phyloP scores from a whole-genome alignment of 2,888 invertebrate species.

The Morinoia aosen region DNA sequence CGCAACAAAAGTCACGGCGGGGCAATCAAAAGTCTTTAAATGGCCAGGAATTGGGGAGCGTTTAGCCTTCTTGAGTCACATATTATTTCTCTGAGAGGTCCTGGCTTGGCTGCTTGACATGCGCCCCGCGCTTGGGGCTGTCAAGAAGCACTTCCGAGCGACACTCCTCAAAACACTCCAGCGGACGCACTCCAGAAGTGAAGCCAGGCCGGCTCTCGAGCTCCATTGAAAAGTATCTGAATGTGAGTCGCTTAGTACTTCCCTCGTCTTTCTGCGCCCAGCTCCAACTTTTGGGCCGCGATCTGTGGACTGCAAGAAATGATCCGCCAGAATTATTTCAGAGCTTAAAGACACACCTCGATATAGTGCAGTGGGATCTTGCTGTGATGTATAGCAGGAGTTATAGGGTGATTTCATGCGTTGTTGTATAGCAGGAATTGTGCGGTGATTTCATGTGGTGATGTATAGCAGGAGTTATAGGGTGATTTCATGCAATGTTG shows the following conservation, averaged over 20 bases:
- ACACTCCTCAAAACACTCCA: constrained; percentile 49
- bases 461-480: not conserved
- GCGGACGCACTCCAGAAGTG: not conserved
- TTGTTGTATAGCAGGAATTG: not conserved
- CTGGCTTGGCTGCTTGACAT: not conserved
- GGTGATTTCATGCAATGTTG: not conserved
- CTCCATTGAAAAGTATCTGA: constrained; percentile 46
- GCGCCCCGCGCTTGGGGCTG: not conserved
- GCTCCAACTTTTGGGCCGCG: not conserved
- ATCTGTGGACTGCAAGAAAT: not conserved
- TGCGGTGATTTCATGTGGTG: not conserved
- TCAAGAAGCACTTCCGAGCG: constrained; percentile 40
- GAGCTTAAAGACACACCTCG: not conserved
- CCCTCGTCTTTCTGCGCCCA: not conserved
- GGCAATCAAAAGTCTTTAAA: not conserved
- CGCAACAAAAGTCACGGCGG: not conserved
- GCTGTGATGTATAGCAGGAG: not conserved
- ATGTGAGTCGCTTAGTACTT: constrained; percentile 19
- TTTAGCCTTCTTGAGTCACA: not conserved
- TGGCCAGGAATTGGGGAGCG: not conserved
- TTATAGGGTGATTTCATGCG: not conserved
- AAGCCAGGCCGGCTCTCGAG: not conserved
- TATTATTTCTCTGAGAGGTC: not conserved
- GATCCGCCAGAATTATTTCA: not conserved
- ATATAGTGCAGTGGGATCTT: not conserved